A percentile compares a stretch with the other conserved stretches of the same genome.
These are phyloP conservation scores for Scaptomyza reducta DNA, from an alignment of 2,888 invertebrate species.

Conservation along the genomic window DNA sequence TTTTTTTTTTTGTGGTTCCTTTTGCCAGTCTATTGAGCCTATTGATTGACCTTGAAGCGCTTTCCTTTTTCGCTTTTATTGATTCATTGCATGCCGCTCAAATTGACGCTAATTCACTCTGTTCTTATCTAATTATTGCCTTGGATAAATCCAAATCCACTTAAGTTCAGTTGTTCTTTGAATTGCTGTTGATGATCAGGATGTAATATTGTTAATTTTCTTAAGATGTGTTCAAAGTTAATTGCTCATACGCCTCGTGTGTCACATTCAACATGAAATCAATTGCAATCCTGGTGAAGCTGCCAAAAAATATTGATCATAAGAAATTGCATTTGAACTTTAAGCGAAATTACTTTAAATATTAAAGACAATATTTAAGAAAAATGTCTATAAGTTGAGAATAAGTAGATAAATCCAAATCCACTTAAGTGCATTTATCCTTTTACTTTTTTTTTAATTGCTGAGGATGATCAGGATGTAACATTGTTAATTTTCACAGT, in stretches of 20 bases:
- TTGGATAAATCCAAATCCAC: constrained; percentile 46
- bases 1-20: constrained; percentile 6
- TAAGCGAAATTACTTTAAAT: constrained; percentile 33
- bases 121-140: constrained; percentile 45
- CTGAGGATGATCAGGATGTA: too few species aligned
- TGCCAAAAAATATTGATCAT: not conserved
- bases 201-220: too few species aligned
- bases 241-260: constrained; percentile 46
- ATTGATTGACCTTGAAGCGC: constrained; percentile 39
- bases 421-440: constrained; percentile 50
- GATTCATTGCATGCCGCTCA: constrained; percentile 43
- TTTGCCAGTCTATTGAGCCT: constrained; percentile 17
- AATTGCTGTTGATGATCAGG: too few species aligned
- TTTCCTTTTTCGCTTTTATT: constrained; percentile 51
- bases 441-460: too few species aligned
- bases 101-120: constrained; percentile 60
- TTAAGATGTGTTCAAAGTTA: too few species aligned
- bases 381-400: too few species aligned
- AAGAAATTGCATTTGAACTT: constrained; percentile 15
- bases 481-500: too few species aligned
- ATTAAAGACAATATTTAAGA: constrained; percentile 34
- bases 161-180: constrained; percentile 47
- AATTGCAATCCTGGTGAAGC: not conserved
- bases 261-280: constrained; percentile 18
- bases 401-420: constrained; percentile 54